Evolutionary conservation across 2,113 vertebrate genomes (phyloP).

Genomic region (Numida meleagris): DNA sequence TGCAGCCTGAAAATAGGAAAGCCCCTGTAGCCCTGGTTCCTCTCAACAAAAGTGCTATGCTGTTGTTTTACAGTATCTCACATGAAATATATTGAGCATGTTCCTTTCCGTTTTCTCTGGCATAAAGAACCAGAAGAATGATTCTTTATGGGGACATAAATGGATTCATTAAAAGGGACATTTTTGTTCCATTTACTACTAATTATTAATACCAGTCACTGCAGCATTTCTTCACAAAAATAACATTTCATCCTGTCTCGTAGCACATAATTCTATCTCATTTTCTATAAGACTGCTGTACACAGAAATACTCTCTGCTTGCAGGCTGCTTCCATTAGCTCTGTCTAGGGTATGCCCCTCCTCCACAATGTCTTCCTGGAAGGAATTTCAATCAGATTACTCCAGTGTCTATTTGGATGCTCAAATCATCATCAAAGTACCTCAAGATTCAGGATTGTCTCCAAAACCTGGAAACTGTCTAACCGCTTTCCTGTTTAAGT

Average conservation of each 20-base stretch:
- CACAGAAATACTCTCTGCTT: background rate
- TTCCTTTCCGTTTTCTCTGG: background rate
- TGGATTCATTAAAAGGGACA: background rate
- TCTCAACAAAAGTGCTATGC: background rate
- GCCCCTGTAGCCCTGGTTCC: background rate
- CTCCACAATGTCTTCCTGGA: background rate
- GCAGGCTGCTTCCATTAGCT: background rate
- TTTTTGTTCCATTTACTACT: background rate
- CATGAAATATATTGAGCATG: background rate
- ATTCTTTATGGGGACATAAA: background rate
- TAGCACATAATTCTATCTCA: background rate
- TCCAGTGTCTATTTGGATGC: background rate
- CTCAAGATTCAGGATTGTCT: background rate
- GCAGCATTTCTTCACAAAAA: background rate
- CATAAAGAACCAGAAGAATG: background rate
- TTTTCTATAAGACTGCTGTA: background rate
- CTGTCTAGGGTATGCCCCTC: background rate
- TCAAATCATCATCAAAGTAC: background rate
- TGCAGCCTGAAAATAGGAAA: fast-evolving
- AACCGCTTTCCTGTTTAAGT: background rate
- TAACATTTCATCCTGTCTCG: background rate
- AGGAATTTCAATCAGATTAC: constrained; percentile 1
- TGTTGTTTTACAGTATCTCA: background rate
- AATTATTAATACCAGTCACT: background rate
- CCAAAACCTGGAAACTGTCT: background rate